Evolutionary conservation across 2,797 vertebrate genomes (phyloP).

Genomic region (Urosaurus nigricauda): DNA sequence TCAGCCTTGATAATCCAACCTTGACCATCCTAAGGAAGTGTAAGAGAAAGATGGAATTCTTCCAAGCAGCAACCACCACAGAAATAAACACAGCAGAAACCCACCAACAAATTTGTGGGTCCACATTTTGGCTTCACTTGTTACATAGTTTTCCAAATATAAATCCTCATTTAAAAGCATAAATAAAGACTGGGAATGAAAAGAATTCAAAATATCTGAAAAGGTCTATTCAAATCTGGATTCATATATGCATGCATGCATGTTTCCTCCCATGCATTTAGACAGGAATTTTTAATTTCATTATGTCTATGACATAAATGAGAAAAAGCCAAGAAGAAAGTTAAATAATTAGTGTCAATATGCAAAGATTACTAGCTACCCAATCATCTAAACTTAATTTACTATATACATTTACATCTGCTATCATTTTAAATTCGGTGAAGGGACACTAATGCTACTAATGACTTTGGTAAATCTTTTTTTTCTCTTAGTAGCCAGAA

Average conservation of each 20-base stretch:
- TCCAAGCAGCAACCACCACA: not conserved
- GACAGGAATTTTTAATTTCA: not conserved
- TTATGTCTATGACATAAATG: too few relatives aligned
- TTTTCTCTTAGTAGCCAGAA: not conserved
- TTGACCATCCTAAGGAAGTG: not conserved
- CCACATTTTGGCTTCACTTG: not conserved
- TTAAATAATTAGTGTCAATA: not conserved
- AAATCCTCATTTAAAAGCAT: not conserved
- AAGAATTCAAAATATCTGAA: not conserved
- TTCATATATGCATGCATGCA: not conserved
- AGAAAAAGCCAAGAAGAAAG: not conserved
- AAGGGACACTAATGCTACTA: not conserved
- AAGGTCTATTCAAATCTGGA: not conserved
- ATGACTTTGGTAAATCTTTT: not conserved
- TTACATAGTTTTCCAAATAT: not conserved
- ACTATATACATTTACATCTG: not conserved
- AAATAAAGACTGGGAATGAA: not conserved
- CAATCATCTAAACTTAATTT: not conserved
- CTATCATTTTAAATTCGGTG: not conserved
- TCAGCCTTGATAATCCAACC: not conserved
- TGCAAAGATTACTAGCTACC: not conserved
- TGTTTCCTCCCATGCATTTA: too few relatives aligned
- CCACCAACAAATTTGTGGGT: not conserved
- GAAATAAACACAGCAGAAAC: conserved; percentile 9
- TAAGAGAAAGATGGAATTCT: not conserved